Evolutionary conservation across 1,140 invertebrate species (phyloP), one percentile per base, ranked within the genome.

Genomic region (Lanistes nyassanus): DNA sequence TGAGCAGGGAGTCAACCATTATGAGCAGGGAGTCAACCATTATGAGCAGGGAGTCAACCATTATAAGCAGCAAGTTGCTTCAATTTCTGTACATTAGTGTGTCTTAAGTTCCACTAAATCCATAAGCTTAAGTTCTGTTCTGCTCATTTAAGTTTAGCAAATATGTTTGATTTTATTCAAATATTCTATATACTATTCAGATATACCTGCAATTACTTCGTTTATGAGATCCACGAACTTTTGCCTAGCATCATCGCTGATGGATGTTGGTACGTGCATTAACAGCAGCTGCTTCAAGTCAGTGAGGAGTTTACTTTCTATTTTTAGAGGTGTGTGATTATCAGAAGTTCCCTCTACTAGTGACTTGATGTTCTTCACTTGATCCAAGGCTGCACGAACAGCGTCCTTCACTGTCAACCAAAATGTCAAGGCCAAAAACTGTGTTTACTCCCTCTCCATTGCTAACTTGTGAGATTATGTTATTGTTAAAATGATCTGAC

Each of bases 181-280:
- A 13, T 64, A 16, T 16, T 34, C 62, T 16, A n/a, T 19, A 26
- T 34, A n/a, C 26, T 37, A 51, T 70, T n/a, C 5, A 21, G 68
- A n/a, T 55, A 51, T 78, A 82, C 83, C 80, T 79, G 77, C 60
- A 23, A 83, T 76, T n/a, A 71, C 34, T 36, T 82, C 53, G 13
- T 65, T n/a, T 9, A 85, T 76, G n/a, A 80, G 76, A 21, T 53
- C 62, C 36, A 42, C 29, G 56, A 85, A 81, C 36, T 79, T 75
- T 26, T 73, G 42, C 26, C 64, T 75, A 16, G 76, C 74, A 11
- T 79, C 80, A 26, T 77, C 69, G 21, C 69, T 82, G 6, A 85
- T 3, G 47, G 81, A 82, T 2, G 62, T 69, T 0, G 84, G 84
- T 2, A 82, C 56, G 74, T 83, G 80, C 84, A 84, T 83, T 21